Evolutionary conservation across 2,888 invertebrate species (phyloP), one percentile per base, ranked within the genome.

Genomic region (Catonia carolina): DNA sequence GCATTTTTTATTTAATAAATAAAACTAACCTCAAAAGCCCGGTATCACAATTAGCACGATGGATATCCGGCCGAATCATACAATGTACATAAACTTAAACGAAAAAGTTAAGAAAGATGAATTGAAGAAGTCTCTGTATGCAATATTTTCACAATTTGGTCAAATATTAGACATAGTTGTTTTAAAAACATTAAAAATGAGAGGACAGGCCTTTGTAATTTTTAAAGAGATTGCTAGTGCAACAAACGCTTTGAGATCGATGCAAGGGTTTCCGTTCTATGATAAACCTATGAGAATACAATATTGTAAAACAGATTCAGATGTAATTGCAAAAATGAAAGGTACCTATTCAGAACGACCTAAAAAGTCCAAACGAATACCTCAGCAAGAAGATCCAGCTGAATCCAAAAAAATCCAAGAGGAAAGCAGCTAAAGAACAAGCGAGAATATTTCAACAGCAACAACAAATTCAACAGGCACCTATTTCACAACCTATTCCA

Each of bases 251-350:
- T 74, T 99, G 45, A 78, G 97, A 64, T 95, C 98, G 17, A 98
- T 99, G 97, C 99, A 96, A 75, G 98, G 98, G 50, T 99, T 99
- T 73, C 98, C 98, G 6, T 99, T 99, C 74, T 99, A 99, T 72
- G 99, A 99, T 68, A 99, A 99, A 76, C 96, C 97, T 48, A 98
- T 99, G 98, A 84, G 95, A 71, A 99, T 99, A 69, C 91, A 94
- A 68, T 99, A 96, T 72, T 79, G 90, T 1, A 96, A 97, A 74
- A 78, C 83, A 2, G 99, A 99, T 70, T 97, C 97, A 54, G 98
- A 99, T 76, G 76, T 92, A 36, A 94, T 99, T 66, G 89, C 98
- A 1, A 98, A 98, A 77, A 79, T 95, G 71, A 99, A 99, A 73
- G 99, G 99, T 35, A 98, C 98, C 2, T 99, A 85, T 76, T 87